Conservation (phyloP, 2,113 vertebrate species). For the Dinomys branickii region DNA sequence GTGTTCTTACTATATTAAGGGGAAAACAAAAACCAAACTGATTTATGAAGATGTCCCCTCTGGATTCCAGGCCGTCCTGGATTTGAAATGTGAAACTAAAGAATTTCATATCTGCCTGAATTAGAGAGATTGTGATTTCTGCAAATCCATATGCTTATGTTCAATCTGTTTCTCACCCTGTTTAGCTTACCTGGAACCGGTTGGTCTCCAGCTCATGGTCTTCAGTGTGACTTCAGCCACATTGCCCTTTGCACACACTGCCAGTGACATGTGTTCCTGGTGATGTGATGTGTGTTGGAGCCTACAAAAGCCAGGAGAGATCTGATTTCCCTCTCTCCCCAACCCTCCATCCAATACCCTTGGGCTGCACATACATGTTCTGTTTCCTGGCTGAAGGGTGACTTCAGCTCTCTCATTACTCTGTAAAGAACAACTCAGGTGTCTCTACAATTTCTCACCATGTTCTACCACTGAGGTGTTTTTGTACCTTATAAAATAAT, state of each 20-base stretch:
- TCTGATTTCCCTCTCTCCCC: background rate
- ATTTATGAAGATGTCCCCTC: background rate
- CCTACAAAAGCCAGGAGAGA: background rate
- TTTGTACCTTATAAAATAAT: background rate
- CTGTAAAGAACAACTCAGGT: background rate
- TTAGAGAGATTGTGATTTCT: background rate
- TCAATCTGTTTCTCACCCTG: background rate
- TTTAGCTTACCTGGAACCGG: background rate
- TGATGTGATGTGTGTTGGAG: background rate
- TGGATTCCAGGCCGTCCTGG: background rate
- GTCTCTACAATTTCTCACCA: background rate
- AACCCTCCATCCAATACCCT: background rate
- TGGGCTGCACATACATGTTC: background rate
- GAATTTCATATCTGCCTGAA: background rate
- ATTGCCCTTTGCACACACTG: background rate
- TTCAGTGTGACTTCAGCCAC: background rate
- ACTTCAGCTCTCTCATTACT: background rate
- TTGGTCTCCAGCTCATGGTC: background rate
- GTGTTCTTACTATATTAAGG: slow-evolving; percentile 35
- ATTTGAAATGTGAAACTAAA: slow-evolving; percentile 22
- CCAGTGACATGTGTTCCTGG: background rate
- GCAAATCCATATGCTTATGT: background rate
- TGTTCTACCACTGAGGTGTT: background rate
- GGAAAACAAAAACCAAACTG: background rate
- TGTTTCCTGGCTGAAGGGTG: background rate